Base-by-base conservation (phyloP, 2,797 vertebrate species). In the Notolabrus celidotus region DNA sequence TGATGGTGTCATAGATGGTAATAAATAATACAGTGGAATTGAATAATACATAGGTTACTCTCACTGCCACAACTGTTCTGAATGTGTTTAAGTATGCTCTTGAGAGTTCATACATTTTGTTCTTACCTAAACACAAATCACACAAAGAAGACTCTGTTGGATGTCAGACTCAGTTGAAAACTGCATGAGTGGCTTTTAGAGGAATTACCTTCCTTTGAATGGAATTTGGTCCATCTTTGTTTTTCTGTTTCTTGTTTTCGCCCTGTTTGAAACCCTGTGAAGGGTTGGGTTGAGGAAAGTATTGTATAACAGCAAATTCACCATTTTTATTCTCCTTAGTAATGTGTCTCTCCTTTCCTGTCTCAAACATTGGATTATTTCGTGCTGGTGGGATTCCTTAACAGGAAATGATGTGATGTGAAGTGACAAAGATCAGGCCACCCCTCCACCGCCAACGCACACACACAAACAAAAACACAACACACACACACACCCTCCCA, bases 371-470 rank as follows among this genome's bases (percentile, higher is more conserved):
- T 33, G 45, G 36, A 79, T 71, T 77, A 58, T 64, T 67, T 64
- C 1, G 3, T 71, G 72, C 60, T 45, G 60, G 49, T 80, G 68
- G 62, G 45, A 83, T 75, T 79, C 50, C 65, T 83, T 73, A 23
- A 62, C 66, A 79, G 82, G 67, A 83, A 79, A 66, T 80, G 60
- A 88, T 81, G 71, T 34, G 5, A 84, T 74, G 29, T 58, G 53
- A 36, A 82, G 63, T 83, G 77, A 86, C 79, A 87, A 60, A 60
- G 43, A 62, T 23, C 34, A 25, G 9, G 52, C 38, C 39, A 45
- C 29, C 33, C 52, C 45, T 17, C 25, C 36, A 29, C 7, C 25
- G 25, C 33, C 7, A n/a, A 17, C 29, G 20, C 23, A 9, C 56
- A 10, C 46, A 52, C 51, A 74, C 15, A 57, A 29, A 53, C 29